A percentile compares a stretch with the other conserved stretches of the same genome.
These are phyloP conservation scores for Siniperca scherzeri DNA, from an alignment of 2,797 vertebrate genomes.

Conservation along the genomic window DNA sequence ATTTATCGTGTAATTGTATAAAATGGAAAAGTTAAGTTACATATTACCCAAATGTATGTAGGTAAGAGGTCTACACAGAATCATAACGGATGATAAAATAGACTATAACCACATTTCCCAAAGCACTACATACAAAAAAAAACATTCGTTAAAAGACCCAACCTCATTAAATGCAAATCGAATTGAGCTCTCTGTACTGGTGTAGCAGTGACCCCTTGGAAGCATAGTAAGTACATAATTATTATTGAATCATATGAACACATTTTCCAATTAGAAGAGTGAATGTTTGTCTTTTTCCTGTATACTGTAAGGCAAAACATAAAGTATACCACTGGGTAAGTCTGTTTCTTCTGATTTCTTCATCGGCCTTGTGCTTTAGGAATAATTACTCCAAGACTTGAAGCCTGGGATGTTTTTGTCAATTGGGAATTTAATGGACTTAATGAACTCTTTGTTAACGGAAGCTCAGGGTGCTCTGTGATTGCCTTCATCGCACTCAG, in stretches of 20 bases:
- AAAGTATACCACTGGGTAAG: conserved; percentile 24
- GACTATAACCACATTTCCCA: conserved; percentile 61
- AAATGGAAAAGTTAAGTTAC: conserved; percentile 34
- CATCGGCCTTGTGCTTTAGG: conserved; percentile 59
- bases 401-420: conserved; percentile 68
- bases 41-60: conserved; percentile 42
- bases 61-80: conserved; percentile 28
- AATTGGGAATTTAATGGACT: conserved; percentile 72
- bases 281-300: conserved; percentile 61
- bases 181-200: conserved; percentile 46
- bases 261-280: conserved; percentile 71
- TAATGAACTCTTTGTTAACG: conserved; percentile 76
- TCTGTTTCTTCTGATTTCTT: conserved; percentile 65
- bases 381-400: conserved; percentile 74
- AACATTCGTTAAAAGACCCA: conserved; percentile 59
- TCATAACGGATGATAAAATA: conserved; percentile 55
- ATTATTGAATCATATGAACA: conserved; percentile 72
- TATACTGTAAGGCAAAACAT: conserved; percentile 45
- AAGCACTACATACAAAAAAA: conserved; percentile 64
- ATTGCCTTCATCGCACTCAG: conserved; percentile 66
- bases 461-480: conserved; percentile 68
- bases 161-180: conserved; percentile 74
- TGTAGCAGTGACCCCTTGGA: conserved; percentile 64
- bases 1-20: conserved; percentile 16
- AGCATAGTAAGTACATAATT: conserved; percentile 66